Conservation (phyloP, 1,140 invertebrate species). For the Bursaphelenchus mucronatus region DNA sequence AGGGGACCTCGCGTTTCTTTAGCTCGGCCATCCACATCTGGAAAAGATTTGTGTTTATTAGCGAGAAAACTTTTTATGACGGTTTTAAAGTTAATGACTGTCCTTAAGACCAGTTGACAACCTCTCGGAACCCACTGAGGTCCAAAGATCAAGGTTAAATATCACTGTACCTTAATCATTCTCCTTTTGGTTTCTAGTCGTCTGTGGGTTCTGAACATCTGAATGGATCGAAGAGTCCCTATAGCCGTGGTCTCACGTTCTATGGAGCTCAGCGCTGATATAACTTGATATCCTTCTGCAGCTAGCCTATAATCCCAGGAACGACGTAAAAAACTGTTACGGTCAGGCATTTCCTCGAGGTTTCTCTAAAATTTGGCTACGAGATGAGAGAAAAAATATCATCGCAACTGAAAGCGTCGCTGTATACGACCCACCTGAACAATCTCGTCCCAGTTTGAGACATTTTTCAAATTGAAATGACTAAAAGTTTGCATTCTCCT, state of each 20-base stretch:
- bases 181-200: constrained; percentile 37
- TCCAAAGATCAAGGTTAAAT: constrained; percentile 1
- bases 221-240: constrained; percentile 30
- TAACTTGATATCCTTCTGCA: constrained; percentile 44
- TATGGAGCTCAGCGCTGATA: constrained; percentile 41
- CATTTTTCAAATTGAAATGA: constrained; percentile 34
- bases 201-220: constrained; percentile 29
- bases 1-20: constrained; percentile 43
- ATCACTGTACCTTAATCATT: constrained; percentile 39
- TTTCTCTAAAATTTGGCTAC: constrained; percentile 21
- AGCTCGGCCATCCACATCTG: constrained; percentile 50
- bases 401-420: background rate
- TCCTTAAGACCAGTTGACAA: too few species aligned
- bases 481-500: constrained; percentile 41
- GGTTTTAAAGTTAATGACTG: too few species aligned
- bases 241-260: constrained; percentile 43
- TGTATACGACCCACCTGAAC: constrained; percentile 19
- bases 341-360: constrained; percentile 37
- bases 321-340: constrained; percentile 25
- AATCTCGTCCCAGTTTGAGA: constrained; percentile 29
- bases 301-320: constrained; percentile 43
- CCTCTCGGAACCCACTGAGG: too few species aligned
- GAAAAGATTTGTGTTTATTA: constrained; percentile 22
- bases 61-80: too few species aligned
- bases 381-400: background rate